Evolutionary conservation across 2,113 vertebrate genomes (phyloP).

Genomic region (Gambusia holbrooki): DNA sequence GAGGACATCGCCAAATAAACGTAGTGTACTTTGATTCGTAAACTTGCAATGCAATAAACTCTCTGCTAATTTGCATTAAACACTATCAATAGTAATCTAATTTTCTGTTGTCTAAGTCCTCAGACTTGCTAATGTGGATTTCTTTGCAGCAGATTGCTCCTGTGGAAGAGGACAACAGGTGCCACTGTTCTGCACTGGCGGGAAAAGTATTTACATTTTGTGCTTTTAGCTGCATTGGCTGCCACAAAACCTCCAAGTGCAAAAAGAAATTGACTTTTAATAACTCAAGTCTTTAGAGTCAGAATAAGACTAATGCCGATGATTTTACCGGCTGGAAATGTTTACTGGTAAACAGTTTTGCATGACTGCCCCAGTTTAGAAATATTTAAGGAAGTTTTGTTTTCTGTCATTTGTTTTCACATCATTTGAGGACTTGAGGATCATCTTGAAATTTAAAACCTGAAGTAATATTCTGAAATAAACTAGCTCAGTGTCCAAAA

Average conservation of each 20-base stretch:
- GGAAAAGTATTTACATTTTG: not conserved
- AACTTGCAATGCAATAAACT: not conserved
- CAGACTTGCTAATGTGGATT: not conserved
- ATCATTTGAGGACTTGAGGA: not conserved
- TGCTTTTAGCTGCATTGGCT: not conserved
- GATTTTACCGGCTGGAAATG: not conserved
- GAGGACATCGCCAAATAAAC: too few relatives aligned
- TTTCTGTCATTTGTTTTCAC: not conserved
- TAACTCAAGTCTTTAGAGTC: too few relatives aligned
- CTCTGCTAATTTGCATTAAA: not conserved
- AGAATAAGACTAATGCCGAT: too few relatives aligned
- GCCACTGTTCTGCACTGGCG: constrained; percentile 4
- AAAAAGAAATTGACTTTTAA: not conserved
- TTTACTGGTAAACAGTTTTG: not conserved
- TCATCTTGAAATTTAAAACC: not conserved
- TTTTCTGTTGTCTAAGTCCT: not conserved
- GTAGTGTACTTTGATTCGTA: too few relatives aligned
- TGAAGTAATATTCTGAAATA: not conserved
- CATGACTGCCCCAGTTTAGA: not conserved
- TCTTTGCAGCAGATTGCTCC: constrained; percentile 13
- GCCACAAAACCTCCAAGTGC: not conserved
- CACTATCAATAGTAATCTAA: not conserved
- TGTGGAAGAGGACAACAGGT: constrained; percentile 47
- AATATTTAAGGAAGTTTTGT: not conserved
- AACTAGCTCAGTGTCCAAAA: not conserved